phyloP scores from a whole-genome alignment of 2,113 vertebrate species.

The Poicephalus gulielmi region DNA sequence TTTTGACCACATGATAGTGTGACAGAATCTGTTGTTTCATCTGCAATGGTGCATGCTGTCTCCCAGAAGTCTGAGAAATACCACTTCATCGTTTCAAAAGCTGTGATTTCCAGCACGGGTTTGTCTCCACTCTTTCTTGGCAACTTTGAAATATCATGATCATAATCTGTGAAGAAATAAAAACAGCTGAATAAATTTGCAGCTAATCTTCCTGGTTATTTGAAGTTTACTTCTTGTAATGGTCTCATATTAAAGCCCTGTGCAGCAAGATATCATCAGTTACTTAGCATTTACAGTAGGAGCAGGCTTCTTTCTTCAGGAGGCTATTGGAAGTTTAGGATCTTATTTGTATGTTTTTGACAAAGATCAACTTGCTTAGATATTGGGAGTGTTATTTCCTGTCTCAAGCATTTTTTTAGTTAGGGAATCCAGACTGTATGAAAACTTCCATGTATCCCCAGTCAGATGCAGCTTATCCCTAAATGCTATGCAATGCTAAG shows the following conservation, averaged over 20 bases:
- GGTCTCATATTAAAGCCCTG: not conserved
- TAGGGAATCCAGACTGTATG: not conserved
- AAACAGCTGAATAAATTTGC: not conserved
- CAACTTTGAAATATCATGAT: not conserved
- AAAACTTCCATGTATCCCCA: not conserved
- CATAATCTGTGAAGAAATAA: not conserved
- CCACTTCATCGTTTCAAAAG: not conserved
- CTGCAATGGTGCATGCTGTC: not conserved
- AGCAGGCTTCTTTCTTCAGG: not conserved
- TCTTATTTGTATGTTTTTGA: not conserved
- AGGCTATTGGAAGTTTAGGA: not conserved
- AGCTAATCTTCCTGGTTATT: not conserved
- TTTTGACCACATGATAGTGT: not conserved
- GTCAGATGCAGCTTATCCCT: not conserved
- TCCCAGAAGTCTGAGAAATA: conserved; percentile 8
- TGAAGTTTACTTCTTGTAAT: not conserved
- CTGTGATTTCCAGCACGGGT: not conserved
- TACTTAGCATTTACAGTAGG: not conserved
- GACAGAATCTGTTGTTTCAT: conserved; percentile 2
- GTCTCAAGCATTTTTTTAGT: not conserved
- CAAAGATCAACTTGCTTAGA: not conserved
- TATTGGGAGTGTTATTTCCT: not conserved
- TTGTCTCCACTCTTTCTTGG: not conserved
- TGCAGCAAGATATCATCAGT: not conserved
- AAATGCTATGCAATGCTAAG: not conserved